Evolutionary conservation across 2,888 invertebrate species (phyloP).

Genomic region (Ornithoptera alexandrae): DNA sequence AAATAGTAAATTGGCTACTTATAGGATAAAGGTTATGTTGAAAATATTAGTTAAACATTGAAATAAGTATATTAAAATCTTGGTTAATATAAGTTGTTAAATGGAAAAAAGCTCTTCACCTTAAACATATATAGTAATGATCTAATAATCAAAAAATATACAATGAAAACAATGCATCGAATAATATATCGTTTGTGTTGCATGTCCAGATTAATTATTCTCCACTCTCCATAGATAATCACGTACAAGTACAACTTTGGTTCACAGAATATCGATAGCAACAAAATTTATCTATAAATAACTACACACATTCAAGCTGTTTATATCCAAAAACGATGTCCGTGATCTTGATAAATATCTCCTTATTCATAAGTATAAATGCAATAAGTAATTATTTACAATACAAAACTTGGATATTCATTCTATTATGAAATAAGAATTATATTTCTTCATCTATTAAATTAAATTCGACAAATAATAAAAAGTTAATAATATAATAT

Average conservation of each 20-base stretch:
- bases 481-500: too few species aligned
- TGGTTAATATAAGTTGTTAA: slow-evolving; percentile 30
- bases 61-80: slow-evolving; percentile 35
- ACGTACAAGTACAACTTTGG: not conserved
- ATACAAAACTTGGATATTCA: too few species aligned
- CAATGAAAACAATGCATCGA: slow-evolving; percentile 40
- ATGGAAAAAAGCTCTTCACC: slow-evolving; percentile 33
- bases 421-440: too few species aligned
- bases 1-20: slow-evolving; percentile 37
- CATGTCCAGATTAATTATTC: slow-evolving; percentile 33
- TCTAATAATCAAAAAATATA: slow-evolving; percentile 37
- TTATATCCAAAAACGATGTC: not conserved
- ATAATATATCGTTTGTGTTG: slow-evolving; percentile 38
- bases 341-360: not conserved
- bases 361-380: not conserved
- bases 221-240: slow-evolving; percentile 6
- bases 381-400: not conserved
- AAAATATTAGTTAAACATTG: slow-evolving; percentile 45
- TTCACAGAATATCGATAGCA: not conserved
- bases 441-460: too few species aligned
- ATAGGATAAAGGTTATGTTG: slow-evolving; percentile 60
- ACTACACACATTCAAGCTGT: not conserved
- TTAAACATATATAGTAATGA: slow-evolving; percentile 28
- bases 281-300: not conserved
- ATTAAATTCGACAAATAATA: too few species aligned